Percentiles rank a stretch among this genome's conserved stretches.
Conservation (phyloP, 2,797 vertebrate species). For the Hydrophis major region DNA sequence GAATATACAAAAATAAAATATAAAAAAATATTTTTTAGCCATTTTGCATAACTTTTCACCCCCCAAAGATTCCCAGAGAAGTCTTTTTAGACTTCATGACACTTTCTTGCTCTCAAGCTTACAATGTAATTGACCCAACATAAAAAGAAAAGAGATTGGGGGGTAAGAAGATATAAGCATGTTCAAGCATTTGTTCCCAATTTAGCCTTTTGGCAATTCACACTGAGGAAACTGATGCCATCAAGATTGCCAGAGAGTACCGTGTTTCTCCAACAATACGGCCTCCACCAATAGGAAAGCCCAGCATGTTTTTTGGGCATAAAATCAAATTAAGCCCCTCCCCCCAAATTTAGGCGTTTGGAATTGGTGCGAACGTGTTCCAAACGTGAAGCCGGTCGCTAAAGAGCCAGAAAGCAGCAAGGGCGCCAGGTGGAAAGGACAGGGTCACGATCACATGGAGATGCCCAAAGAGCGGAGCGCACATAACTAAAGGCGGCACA, state of each 20-base stretch:
- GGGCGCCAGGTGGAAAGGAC: no score
- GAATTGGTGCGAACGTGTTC: no score
- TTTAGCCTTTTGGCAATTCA: neutral
- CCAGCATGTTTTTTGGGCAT: no score
- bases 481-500: no score
- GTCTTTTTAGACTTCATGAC: neutral
- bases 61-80: neutral
- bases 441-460: no score
- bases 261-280: no score
- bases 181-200: neutral
- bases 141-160: neutral
- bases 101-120: neutral
- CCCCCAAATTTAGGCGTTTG: no score
- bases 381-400: no score
- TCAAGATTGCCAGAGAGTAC: neutral
- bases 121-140: neutral
- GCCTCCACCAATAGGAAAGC: no score
- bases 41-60: neutral
- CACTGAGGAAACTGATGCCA: neutral
- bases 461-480: no score
- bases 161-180: neutral
- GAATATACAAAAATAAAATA: neutral
- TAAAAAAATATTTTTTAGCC: neutral
- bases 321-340: no score
- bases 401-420: no score